phyloP scores from a whole-genome alignment of 2,797 vertebrate genomes.

The Danio aesculapii region DNA sequence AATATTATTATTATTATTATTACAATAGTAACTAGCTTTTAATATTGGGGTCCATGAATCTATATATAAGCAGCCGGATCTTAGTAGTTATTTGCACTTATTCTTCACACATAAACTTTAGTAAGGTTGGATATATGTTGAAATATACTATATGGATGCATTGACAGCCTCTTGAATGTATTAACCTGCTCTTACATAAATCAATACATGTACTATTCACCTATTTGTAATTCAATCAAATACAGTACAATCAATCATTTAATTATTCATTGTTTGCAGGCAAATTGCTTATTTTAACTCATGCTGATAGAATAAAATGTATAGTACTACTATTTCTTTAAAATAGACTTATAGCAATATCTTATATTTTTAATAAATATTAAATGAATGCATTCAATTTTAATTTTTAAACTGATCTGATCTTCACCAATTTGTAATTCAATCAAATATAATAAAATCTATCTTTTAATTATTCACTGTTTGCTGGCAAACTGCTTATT shows the following conservation, averaged over 20 bases:
- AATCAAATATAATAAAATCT: background rate
- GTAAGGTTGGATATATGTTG: background rate
- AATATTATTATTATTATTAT: too few relatives aligned
- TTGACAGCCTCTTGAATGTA: background rate
- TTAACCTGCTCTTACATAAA: too few relatives aligned
- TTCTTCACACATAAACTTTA: too few relatives aligned
- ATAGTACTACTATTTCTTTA: too few relatives aligned
- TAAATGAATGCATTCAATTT: too few relatives aligned
- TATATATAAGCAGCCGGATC: background rate
- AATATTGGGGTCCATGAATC: background rate
- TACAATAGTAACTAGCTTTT: too few relatives aligned
- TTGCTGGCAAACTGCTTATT: background rate
- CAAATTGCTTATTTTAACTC: too few relatives aligned
- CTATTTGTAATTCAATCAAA: background rate
- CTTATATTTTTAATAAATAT: too few relatives aligned
- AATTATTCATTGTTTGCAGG: background rate
- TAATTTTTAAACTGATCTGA: too few relatives aligned
- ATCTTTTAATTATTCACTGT: background rate
- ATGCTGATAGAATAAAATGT: too few relatives aligned
- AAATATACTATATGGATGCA: background rate
- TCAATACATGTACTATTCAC: background rate
- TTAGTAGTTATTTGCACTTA: background rate
- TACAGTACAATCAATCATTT: background rate
- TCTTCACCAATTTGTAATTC: background rate
- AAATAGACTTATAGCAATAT: too few relatives aligned